Percentiles rank a stretch among this genome's conserved stretches.
phyloP scores from a whole-genome alignment of 2,888 invertebrate genomes.

The Metallyticus violacea region DNA sequence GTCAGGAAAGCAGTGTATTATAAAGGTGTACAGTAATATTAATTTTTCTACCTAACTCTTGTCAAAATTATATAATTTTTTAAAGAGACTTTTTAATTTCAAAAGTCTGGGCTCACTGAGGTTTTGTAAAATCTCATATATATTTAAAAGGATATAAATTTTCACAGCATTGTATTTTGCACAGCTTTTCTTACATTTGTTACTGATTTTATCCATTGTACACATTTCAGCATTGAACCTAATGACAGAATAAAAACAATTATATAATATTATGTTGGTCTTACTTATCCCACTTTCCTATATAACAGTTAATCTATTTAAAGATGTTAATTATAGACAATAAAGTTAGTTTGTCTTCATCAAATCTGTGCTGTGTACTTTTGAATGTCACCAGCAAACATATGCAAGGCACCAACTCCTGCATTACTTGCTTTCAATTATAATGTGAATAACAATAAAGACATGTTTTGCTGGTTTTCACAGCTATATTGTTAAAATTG shows the following conservation, averaged over 20 bases:
- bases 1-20: neutral
- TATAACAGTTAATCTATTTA: too few relatives aligned
- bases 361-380: too few relatives aligned
- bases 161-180: neutral
- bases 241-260: neutral
- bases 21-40: neutral
- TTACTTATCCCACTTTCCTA: neutral
- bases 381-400: too few relatives aligned
- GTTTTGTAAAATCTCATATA: neutral
- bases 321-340: too few relatives aligned
- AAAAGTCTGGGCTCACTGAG: neutral
- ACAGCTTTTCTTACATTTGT: neutral
- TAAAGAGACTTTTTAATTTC: neutral
- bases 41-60: neutral
- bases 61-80: constrained; percentile 4
- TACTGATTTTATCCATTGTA: neutral
- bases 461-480: too few relatives aligned
- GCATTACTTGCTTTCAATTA: too few relatives aligned
- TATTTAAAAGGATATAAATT: neutral
- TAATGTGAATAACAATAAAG: too few relatives aligned
- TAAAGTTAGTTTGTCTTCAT: too few relatives aligned
- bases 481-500: too few relatives aligned
- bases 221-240: neutral
- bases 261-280: neutral
- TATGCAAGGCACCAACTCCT: too few relatives aligned